A percentile compares a stretch with the other conserved stretches of the same genome.
Evolutionary conservation across 2,888 invertebrate species (phyloP).

Genomic region (Neoscelio sp.): DNA sequence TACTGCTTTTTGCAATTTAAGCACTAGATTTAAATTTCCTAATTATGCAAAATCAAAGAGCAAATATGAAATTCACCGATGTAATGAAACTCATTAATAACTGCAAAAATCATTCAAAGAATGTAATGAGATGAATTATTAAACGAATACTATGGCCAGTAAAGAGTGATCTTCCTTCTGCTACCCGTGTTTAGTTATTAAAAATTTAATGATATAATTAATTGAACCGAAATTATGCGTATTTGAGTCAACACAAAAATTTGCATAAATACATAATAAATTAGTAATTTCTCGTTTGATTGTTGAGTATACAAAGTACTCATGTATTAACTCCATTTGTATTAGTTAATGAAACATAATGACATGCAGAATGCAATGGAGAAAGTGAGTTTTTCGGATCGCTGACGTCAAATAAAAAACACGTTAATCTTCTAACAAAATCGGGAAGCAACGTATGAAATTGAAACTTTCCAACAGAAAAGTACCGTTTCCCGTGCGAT

Average conservation of each 20-base stretch:
- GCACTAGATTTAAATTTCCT: too few species aligned
- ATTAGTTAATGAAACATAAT: slow-evolving; percentile 1
- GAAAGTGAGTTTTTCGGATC: too few species aligned
- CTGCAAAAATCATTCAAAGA: too few species aligned
- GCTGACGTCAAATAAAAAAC: not conserved
- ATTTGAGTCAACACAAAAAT: not conserved
- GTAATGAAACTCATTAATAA: too few species aligned
- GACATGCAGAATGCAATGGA: too few species aligned
- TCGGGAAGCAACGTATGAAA: slow-evolving; percentile 34
- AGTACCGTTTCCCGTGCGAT: slow-evolving; percentile 9
- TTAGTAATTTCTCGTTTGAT: slow-evolving; percentile 2
- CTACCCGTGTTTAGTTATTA: too few species aligned
- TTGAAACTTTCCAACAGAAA: slow-evolving; percentile 14
- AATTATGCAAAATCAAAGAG: too few species aligned
- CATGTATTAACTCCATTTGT: not conserved
- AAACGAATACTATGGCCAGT: too few species aligned
- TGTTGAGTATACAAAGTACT: not conserved
- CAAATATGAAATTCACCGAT: too few species aligned
- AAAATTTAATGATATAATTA: not conserved
- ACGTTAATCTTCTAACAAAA: not conserved
- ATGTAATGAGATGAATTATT: too few species aligned
- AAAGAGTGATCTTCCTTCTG: too few species aligned
- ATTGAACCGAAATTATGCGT: not conserved
- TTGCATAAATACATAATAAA: slow-evolving; percentile 9
- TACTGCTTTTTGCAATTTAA: too few species aligned